These are phyloP conservation scores for Anas capensis DNA, from an alignment of 2,797 vertebrate species.

Conservation along the genomic window DNA sequence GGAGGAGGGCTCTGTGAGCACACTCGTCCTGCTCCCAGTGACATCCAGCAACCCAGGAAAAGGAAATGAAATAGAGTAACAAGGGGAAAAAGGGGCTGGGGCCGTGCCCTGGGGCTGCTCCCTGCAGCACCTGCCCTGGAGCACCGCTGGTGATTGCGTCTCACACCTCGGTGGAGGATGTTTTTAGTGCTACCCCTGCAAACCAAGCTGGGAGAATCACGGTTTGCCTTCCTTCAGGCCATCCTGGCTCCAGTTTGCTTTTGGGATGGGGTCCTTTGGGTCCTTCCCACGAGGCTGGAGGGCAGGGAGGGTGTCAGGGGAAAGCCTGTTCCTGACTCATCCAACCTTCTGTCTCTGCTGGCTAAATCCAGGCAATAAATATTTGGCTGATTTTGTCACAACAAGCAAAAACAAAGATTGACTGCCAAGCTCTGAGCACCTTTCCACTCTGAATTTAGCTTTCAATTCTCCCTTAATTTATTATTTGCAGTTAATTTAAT, in stretches of 20 bases:
- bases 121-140: too few species aligned
- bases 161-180: background rate
- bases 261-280: background rate
- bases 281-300: background rate
- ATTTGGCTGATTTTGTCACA: background rate
- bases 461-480: conserved; percentile 65
- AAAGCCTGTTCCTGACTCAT: background rate
- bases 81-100: too few species aligned
- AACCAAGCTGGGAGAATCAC: background rate
- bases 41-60: background rate
- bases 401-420: conserved; percentile 29
- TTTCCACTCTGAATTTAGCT: conserved; percentile 35
- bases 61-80: background rate
- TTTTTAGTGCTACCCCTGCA: background rate
- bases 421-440: background rate
- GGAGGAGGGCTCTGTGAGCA: background rate
- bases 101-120: too few species aligned
- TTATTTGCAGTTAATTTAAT: conserved; percentile 72
- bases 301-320: background rate
- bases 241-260: background rate
- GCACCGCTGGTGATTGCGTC: accelerated
- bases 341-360: background rate
- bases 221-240: background rate
- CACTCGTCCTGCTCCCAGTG: accelerated
- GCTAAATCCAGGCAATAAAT: background rate